phyloP scores from a whole-genome alignment of 2,113 vertebrate species.

The Xenopus laevis region DNA sequence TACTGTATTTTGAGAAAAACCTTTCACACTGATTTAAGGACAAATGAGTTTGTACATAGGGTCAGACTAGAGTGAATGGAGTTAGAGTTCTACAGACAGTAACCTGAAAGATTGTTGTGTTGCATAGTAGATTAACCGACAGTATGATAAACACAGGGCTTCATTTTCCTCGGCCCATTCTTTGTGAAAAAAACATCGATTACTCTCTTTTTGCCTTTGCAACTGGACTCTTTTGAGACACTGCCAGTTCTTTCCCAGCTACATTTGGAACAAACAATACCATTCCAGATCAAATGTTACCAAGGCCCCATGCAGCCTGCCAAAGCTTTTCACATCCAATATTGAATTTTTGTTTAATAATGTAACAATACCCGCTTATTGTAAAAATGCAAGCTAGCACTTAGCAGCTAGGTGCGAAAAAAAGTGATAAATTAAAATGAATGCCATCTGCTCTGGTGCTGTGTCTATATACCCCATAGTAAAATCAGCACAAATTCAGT shows the following conservation, averaged over 20 bases:
- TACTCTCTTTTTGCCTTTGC: background rate
- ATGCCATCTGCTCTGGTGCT: too few relatives aligned
- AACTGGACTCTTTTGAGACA: conserved; percentile 13
- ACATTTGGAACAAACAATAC: conserved; percentile 20
- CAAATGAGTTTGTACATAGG: too few relatives aligned
- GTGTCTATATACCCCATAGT: too few relatives aligned
- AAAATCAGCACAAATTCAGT: too few relatives aligned
- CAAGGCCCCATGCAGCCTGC: background rate
- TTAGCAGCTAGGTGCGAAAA: background rate
- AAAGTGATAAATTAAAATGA: background rate
- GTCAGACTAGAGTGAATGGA: too few relatives aligned
- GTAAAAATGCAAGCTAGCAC: background rate
- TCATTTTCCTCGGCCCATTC: background rate
- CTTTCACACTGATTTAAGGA: too few relatives aligned
- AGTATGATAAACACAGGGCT: too few relatives aligned
- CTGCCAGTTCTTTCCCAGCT: conserved; percentile 30
- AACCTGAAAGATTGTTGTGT: too few relatives aligned
- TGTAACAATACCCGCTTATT: background rate
- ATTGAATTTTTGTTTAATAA: background rate
- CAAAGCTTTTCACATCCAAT: background rate
- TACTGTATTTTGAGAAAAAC: too few relatives aligned
- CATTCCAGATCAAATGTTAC: conserved; percentile 20
- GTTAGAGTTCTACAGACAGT: too few relatives aligned
- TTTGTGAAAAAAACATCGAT: background rate
- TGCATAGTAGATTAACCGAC: too few relatives aligned